These are phyloP conservation scores for Microctenopoma steveboyesi DNA, from an alignment of 2,797 vertebrate species.

Conservation along the genomic window DNA sequence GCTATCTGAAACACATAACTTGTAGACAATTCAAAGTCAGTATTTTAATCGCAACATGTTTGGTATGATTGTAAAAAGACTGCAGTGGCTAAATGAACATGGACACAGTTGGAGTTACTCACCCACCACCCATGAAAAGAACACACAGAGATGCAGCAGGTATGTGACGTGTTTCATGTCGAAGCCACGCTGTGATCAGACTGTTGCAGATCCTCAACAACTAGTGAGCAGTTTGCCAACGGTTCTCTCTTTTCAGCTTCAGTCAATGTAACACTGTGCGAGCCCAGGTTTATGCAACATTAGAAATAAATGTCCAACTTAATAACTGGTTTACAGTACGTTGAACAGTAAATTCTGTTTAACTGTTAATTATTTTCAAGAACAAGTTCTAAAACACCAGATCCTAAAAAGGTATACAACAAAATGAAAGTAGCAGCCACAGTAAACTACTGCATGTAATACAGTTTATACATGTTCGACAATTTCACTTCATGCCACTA, in stretches of 20 bases:
- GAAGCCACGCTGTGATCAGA: neutral
- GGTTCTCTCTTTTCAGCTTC: neutral
- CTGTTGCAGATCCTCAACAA: neutral
- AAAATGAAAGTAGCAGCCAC: neutral
- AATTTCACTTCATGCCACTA: too few relatives aligned
- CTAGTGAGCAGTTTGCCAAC: neutral
- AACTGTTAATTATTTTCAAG: too few relatives aligned
- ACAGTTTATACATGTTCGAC: too few relatives aligned
- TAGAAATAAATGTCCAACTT: too few relatives aligned
- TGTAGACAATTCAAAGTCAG: too few relatives aligned
- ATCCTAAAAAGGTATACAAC: neutral
- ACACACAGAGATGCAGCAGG: constrained; percentile 2
- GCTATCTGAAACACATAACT: too few relatives aligned
- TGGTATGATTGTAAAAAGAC: too few relatives aligned
- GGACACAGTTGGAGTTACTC: neutral
- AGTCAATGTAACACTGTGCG: neutral
- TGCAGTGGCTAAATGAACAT: neutral
- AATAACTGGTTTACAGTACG: too few relatives aligned
- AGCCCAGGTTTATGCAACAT: too few relatives aligned
- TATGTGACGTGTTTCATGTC: neutral
- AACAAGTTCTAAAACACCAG: neutral
- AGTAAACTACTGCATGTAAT: too few relatives aligned
- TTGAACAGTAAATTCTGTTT: too few relatives aligned
- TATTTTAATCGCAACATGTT: too few relatives aligned
- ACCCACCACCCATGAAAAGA: neutral